Evolutionary conservation across 2,797 vertebrate species (phyloP).

Genomic region (Nasua narica): DNA sequence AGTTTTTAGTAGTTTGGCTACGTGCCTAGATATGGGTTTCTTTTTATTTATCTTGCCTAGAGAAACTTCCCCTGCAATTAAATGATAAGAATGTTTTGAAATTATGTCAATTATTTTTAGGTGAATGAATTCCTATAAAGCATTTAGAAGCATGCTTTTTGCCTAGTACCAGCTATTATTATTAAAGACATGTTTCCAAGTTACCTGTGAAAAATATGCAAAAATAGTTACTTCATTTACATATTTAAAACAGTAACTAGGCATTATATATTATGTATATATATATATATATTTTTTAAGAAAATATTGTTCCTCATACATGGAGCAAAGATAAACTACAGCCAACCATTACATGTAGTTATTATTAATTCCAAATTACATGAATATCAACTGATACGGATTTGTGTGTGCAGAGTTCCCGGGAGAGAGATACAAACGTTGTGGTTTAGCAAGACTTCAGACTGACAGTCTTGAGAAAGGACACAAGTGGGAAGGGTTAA

Average conservation of each 20-base stretch:
- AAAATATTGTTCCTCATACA: background rate
- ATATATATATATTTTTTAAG: background rate
- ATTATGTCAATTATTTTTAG: background rate
- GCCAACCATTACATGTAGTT: background rate
- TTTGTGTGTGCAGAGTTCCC: background rate
- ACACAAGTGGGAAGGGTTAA: background rate
- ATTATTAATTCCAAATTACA: background rate
- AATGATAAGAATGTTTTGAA: conserved; percentile 15
- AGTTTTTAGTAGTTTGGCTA: background rate
- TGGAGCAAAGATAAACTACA: background rate
- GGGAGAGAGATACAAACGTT: conserved; percentile 26
- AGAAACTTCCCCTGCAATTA: background rate
- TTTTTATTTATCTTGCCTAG: background rate
- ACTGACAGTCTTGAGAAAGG: background rate
- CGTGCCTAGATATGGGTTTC: background rate
- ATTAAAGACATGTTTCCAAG: background rate
- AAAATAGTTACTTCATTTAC: background rate
- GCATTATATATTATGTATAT: background rate
- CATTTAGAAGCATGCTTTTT: background rate
- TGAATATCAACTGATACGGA: background rate
- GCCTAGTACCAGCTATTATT: background rate
- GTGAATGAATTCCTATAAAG: background rate
- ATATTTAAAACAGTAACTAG: background rate
- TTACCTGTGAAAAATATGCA: background rate
- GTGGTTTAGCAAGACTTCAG: background rate